Base-by-base conservation (phyloP, 2,888 invertebrate species). In the Leistus spinibarbis region DNA sequence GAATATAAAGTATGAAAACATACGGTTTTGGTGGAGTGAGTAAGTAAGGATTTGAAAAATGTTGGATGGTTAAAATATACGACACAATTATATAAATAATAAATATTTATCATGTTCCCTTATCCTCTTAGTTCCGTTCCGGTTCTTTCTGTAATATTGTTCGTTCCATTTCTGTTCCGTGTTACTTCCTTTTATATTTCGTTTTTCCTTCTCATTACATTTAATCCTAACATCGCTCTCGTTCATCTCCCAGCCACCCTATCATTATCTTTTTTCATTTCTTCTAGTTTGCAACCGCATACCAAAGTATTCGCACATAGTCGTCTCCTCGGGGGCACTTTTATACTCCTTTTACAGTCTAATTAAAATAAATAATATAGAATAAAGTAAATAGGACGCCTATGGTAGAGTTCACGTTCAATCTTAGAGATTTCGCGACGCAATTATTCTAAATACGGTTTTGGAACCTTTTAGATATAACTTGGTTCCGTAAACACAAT, bases 371-470 rank as follows among this genome's bases (percentile, higher is more conserved):
- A n/a, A n/a, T n/a, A n/a, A n/a, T n/a, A n/a, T n/a, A n/a, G n/a
- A n/a, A n/a, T n/a, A n/a, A n/a, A n/a, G n/a, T n/a, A n/a, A n/a
- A n/a, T n/a, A n/a, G n/a, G n/a, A 72, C 67, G 74, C 62, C 74
- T 60, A 67, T 67, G 67, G 17, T 76, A 78, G 81, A 81, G 82
- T 82, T 83, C 81, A 82, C 83, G 82, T 77, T 69, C 65, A 69
- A 69, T 76, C 80, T 80, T 63, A 57, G 81, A 83, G 82, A 82
- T 76, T 70, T 81, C 79, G 81, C 80, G 84, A 82, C 83, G 85
- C 85, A 86, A 86, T 86, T 86, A 86, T 86, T 85, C 85, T 85
- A 85, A 86, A 85, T 86, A 85, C 84, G 82, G 84, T 82, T 84
- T 85, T 85, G 85, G 84, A 84, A 84, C 85, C 85, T 84, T 85